phyloP scores from a whole-genome alignment of 2,888 invertebrate genomes.

The Diaperis boleti region DNA sequence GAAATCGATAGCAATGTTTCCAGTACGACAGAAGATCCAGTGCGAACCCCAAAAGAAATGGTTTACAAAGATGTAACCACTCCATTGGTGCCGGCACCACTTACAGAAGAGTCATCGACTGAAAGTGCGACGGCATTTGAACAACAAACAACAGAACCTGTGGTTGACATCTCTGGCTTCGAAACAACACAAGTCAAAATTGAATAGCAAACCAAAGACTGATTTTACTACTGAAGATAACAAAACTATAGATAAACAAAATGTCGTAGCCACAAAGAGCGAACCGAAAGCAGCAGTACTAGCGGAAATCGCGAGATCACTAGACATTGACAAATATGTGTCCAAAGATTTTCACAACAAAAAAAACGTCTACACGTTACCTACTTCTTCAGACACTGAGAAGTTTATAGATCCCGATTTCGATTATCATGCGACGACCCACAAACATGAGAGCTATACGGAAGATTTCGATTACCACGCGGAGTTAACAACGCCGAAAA shows the following conservation, averaged over 20 bases:
- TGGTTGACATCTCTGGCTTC: no score
- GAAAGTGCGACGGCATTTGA: constrained; percentile 8
- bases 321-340: constrained; percentile 66
- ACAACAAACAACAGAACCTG: constrained; percentile 11
- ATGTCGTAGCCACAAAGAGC: constrained; percentile 24
- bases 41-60: constrained; percentile 9
- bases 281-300: constrained; percentile 21
- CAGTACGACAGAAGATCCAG: constrained; percentile 2
- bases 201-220: constrained; percentile 57
- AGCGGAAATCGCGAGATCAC: constrained; percentile 55
- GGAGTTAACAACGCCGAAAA: constrained; percentile 69
- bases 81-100: background rate
- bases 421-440: constrained; percentile 38
- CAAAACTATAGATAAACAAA: constrained; percentile 37
- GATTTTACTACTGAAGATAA: constrained; percentile 49
- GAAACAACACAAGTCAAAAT: constrained; percentile 39
- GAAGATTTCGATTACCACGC: constrained; percentile 42
- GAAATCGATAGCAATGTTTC: background rate
- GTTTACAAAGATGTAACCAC: background rate
- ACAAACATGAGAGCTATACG: constrained; percentile 27
- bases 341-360: constrained; percentile 69
- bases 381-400: constrained; percentile 66
- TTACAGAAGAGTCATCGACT: background rate
- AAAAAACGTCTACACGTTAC: constrained; percentile 69
- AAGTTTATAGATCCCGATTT: constrained; percentile 55